Conservation (phyloP, 2,113 vertebrate genomes). For the Caracal caracal region DNA sequence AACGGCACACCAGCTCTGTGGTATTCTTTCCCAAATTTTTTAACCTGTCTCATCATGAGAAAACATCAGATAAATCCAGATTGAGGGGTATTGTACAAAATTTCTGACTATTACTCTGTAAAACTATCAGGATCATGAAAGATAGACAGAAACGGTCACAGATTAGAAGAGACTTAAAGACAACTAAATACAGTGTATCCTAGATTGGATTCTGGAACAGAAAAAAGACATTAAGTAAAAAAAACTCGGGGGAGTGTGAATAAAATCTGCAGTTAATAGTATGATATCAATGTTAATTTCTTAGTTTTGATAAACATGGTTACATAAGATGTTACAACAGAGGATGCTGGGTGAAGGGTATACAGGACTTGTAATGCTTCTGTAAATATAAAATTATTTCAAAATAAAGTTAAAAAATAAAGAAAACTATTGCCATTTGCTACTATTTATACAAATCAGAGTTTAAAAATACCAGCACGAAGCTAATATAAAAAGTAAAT, state of each 20-base stretch:
- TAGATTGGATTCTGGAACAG: neutral
- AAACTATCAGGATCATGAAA: neutral
- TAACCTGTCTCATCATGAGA: neutral
- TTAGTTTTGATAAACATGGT: neutral
- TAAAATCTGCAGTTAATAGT: neutral
- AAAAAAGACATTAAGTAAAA: neutral
- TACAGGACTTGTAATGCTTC: neutral
- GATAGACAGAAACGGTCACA: neutral
- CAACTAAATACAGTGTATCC: neutral
- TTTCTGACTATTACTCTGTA: neutral
- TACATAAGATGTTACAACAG: neutral
- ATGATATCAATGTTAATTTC: neutral
- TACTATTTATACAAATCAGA: neutral
- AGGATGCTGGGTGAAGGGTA: neutral
- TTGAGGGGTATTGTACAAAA: neutral
- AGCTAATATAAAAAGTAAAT: constrained; percentile 24
- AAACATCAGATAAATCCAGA: neutral
- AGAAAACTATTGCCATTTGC: neutral
- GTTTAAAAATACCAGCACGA: neutral
- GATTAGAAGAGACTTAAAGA: neutral
- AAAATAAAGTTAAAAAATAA: neutral
- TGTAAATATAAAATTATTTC: neutral
- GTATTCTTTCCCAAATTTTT: neutral
- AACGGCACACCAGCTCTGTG: neutral
- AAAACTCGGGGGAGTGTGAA: neutral